These are phyloP conservation scores for Macquaria australasica DNA, from an alignment of 2,113 vertebrate species.

Conservation along the genomic window DNA sequence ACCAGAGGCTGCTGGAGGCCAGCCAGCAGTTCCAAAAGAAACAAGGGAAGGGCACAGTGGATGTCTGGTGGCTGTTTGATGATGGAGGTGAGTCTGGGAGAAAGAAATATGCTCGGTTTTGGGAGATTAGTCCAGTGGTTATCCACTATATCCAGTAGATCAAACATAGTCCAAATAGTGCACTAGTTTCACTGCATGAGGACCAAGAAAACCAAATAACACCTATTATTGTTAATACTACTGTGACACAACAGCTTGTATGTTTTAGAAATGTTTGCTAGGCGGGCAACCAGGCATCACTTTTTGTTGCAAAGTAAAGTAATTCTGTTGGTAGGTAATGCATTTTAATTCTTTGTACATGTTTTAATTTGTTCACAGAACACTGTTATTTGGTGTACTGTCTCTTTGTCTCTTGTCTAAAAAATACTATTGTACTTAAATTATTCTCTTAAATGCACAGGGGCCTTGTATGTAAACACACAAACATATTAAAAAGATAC, in stretches of 20 bases:
- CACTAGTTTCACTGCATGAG: background rate
- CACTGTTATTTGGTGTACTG: too few species aligned
- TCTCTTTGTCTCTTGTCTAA: background rate
- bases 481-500: background rate
- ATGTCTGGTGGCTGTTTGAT: constrained; percentile 99
- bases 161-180: background rate
- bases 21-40: constrained; percentile 96
- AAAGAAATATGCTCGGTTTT: background rate
- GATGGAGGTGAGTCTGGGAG: constrained; percentile 89
- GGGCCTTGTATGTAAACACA: background rate
- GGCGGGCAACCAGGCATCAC: background rate
- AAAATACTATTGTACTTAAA: background rate
- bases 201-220: background rate
- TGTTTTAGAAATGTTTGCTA: background rate
- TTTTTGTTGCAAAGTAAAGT: background rate
- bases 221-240: background rate
- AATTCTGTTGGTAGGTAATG: too few species aligned
- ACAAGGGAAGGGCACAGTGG: constrained; percentile 96
- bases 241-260: background rate
- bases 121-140: background rate
- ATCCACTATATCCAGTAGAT: background rate
- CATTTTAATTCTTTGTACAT: too few species aligned
- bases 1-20: constrained; percentile 95
- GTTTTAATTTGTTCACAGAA: too few species aligned
- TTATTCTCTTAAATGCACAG: background rate